A percentile compares a stretch with the other conserved stretches of the same genome.
These are phyloP conservation scores for Oreochromis tanganicae DNA, from an alignment of 2,113 vertebrate species.

Conservation along the genomic window DNA sequence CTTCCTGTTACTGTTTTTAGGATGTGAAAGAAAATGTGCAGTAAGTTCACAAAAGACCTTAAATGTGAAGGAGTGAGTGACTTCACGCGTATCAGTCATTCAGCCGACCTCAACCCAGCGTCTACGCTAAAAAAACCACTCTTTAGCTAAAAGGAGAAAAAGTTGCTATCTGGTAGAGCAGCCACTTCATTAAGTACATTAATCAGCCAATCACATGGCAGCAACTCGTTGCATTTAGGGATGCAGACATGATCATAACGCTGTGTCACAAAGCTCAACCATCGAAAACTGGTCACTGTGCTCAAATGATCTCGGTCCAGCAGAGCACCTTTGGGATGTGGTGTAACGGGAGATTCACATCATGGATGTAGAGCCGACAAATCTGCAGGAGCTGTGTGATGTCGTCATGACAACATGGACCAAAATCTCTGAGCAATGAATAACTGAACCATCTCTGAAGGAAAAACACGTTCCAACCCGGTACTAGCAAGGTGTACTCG, in stretches of 20 bases:
- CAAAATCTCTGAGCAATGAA: background rate
- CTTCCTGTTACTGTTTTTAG: background rate
- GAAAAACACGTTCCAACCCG: rapidly evolving
- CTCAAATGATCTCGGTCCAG: background rate
- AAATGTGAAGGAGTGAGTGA: background rate
- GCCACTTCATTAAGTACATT: no score
- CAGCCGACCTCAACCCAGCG: background rate
- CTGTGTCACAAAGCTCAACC: background rate
- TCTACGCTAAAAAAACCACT: background rate
- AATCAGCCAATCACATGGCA: background rate
- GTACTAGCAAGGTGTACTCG: rapidly evolving
- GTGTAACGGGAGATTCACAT: no score
- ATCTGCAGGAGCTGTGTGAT: background rate
- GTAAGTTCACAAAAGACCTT: background rate
- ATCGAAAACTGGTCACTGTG: no score
- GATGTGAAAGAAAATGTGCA: background rate
- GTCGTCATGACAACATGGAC: rapidly evolving
- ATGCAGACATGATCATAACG: background rate
- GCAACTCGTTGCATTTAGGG: rapidly evolving
- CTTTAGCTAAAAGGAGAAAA: no score
- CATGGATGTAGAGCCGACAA: background rate
- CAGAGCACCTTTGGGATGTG: background rate
- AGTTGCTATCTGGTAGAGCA: no score
- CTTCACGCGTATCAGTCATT: background rate
- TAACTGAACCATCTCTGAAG: background rate